Base-by-base conservation (phyloP, 2,888 invertebrate genomes). In the Campaea margaritaria region DNA sequence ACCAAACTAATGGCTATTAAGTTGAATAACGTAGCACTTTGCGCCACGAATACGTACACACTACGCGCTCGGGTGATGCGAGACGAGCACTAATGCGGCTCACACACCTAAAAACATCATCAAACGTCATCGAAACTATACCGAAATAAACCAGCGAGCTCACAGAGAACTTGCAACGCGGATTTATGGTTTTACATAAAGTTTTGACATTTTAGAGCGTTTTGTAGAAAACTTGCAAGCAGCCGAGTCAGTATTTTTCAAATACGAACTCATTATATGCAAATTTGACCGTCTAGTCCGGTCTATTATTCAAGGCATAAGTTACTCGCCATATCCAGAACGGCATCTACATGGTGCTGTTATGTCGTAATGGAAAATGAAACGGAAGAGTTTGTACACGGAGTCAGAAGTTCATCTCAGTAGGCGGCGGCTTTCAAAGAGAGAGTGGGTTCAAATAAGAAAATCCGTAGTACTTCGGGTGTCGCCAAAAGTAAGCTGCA, bases 1-100 rank as follows among this genome's bases (percentile, higher is more conserved):
- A 91, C 89, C 88, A 84, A 89, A 89, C 89, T 91, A 90, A 91
- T 90, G 89, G 89, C 87, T 89, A 87, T 91, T 89, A 89, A 88
- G 82, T 89, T 87, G 87, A 89, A 90, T 89, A 89, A 91, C 89
- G 85, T 81, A 86, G 86, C 87, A 90, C 88, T 88, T 88, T 84
- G 79, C 84, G 79, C 80, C 77, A 75, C 80, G 82, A 82, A 83
- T 80, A 76, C 75, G 74, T 80, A 83, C 80, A 78, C 82, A 81
- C 74, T 73, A 46, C 72, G 66, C 58, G 67, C 66, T 0, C 77
- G 81, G 78, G 83, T 81, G 74, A 82, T 76, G 76, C 78, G 72
- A 79, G 76, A 71, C 70, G 64, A 66, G 60, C 65, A 66, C 66
- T 69, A 66, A 69, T 66, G 46, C 62, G 55, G 66, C 63, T 71